Evolutionary conservation across 2,888 invertebrate species (phyloP).

Genomic region (Gastracanthus pulcherrimus): DNA sequence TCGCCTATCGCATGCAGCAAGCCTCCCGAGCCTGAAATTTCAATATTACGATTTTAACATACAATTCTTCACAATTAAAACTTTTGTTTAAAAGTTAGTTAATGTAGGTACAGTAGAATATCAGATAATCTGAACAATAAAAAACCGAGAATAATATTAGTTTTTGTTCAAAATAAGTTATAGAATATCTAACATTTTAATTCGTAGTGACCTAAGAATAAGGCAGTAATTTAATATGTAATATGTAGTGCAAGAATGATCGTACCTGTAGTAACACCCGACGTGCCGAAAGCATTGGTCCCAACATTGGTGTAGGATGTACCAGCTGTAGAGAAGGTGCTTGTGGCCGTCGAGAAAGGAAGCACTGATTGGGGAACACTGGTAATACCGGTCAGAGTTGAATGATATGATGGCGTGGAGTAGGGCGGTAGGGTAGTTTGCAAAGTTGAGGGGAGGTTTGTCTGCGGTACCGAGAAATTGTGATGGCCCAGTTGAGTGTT

Average conservation of each 20-base stretch:
- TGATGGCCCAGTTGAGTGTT: conserved; percentile 70
- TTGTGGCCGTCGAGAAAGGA: conserved; percentile 73
- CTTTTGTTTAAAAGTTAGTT: too few species aligned
- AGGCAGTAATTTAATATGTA: too few species aligned
- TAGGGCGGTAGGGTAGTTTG: conserved; percentile 68
- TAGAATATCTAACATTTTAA: too few species aligned
- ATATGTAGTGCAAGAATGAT: too few species aligned
- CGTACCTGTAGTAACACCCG: conserved; percentile 73
- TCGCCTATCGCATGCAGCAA: conserved; percentile 74
- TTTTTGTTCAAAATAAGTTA: too few species aligned
- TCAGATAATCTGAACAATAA: too few species aligned
- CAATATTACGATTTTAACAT: too few species aligned
- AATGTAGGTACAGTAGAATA: too few species aligned
- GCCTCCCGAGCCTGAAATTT: conserved; percentile 66
- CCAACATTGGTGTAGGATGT: conserved; percentile 74
- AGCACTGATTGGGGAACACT: conserved; percentile 74
- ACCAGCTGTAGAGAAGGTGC: conserved; percentile 72
- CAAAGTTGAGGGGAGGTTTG: conserved; percentile 66
- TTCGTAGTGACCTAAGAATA: too few species aligned
- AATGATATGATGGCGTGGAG: conserved; percentile 72
- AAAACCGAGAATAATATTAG: too few species aligned
- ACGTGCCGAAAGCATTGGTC: conserved; percentile 74
- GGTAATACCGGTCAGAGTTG: conserved; percentile 69
- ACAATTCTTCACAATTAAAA: too few species aligned
- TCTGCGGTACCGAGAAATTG: conserved; percentile 69